Base-by-base conservation (phyloP, 2,888 invertebrate species). In the Linyphia triangularis region DNA sequence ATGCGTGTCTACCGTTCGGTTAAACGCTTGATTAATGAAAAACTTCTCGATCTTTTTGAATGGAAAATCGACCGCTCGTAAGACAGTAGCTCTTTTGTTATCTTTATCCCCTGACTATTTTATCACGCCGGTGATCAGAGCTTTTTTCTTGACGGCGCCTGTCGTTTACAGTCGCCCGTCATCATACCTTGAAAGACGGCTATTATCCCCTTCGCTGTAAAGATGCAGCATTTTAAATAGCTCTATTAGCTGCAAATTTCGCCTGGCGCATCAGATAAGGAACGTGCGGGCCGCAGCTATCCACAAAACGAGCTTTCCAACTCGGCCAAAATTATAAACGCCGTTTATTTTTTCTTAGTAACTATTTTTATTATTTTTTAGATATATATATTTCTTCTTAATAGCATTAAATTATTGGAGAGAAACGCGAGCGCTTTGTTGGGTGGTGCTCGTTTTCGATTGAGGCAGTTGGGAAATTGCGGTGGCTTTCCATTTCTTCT, bases 171-270 rank as follows among this genome's bases (percentile, higher is more conserved):
- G 83, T 73, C 65, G 30, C 83, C 65, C 28, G 83, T 59, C 82
- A 72, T 82, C 82, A 59, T 82, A 1, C 72, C 61, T 19, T 22
- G 24, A 61, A 82, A 83, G 83, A 83, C 73, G 61, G 70, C 70
- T 69, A 85, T 85, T 85, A 85, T 78, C 70, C 70, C 77, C 43
- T 51, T 67, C 43, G 51, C 63, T 67, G 61, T 43, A 61, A 70
- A 70, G 85, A 85, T 69, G 78, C 85, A 85, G 77, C 77, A 69
- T 77, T 85, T 77, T 85, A 85, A 85, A 85, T 77, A 77, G 85
- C 85, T 81, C 81, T 85, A 78, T 85, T 85, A 85, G 85, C 70
- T 43, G 85, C 78, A 85, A 77, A 85, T 85, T 85, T 85, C 77
- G 85, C 69, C 61, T 24, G 19, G n/a, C 59, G 67, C 85, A 85